A percentile compares a stretch with the other conserved stretches of the same genome.
phyloP scores from a whole-genome alignment of 2,797 vertebrate genomes.

The Chanos chanos region DNA sequence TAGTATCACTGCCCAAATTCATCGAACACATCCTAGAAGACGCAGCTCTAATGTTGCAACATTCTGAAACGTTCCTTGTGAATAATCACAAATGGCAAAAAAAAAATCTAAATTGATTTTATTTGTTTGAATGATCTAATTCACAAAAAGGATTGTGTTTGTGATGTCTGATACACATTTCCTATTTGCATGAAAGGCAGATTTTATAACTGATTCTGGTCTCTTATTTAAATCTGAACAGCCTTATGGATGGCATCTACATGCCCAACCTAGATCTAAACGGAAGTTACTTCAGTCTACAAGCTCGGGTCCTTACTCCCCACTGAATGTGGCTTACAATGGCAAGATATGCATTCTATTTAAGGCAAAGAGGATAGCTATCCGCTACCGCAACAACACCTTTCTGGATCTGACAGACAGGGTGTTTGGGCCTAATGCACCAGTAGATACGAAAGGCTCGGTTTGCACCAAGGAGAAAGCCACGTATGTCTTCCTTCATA shows the following conservation, averaged over 20 bases:
- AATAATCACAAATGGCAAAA: no score
- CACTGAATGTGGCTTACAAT: constrained; percentile 79
- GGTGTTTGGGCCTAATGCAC: constrained; percentile 75
- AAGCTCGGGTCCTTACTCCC: constrained; percentile 70
- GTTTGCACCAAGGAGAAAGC: constrained; percentile 88
- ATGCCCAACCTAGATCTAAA: constrained; percentile 68
- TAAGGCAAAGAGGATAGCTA: constrained; percentile 86
- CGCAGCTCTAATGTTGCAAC: constrained; percentile 2
- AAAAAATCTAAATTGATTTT: no score
- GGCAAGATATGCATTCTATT: constrained; percentile 92
- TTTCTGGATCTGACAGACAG: constrained; percentile 86
- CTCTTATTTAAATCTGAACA: constrained; percentile 49
- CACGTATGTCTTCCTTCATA: constrained; percentile 69
- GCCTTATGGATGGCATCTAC: constrained; percentile 74
- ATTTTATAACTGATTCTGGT: constrained; percentile 5
- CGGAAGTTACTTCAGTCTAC: constrained; percentile 72
- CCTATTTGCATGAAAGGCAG: constrained; percentile 14
- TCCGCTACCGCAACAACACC: constrained; percentile 87
- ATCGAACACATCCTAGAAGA: constrained; percentile 29
- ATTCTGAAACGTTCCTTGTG: no score
- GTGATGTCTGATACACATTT: constrained; percentile 5
- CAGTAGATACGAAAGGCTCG: constrained; percentile 83
- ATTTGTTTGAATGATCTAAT: no score
- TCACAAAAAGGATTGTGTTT: background rate
- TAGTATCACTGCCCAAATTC: constrained; percentile 36